Conservation (phyloP, 2,113 vertebrate genomes). For the Argyrosomus japonicus region DNA sequence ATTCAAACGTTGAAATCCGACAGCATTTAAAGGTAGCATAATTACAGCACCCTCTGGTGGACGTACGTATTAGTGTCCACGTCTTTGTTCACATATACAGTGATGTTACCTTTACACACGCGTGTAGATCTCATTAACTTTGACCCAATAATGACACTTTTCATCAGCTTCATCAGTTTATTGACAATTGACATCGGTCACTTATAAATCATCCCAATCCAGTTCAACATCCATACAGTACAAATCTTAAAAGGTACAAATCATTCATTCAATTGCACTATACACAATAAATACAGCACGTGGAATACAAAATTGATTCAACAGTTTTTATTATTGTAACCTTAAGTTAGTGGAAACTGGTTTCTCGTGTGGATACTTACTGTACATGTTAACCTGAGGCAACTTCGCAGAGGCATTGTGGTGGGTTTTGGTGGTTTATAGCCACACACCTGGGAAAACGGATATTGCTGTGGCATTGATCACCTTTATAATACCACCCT, state of each 20-base stretch:
- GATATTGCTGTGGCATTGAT: slow-evolving; percentile 65
- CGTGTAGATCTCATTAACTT: not conserved
- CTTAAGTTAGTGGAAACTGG: slow-evolving; percentile 21
- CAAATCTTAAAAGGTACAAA: slow-evolving; percentile 63
- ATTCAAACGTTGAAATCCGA: not conserved
- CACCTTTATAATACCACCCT: not conserved
- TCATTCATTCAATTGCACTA: slow-evolving; percentile 55
- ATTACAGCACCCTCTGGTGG: slow-evolving; percentile 7
- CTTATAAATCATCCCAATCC: slow-evolving; percentile 44
- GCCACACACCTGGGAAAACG: slow-evolving; percentile 48
- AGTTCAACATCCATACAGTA: slow-evolving; percentile 58
- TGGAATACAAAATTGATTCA: slow-evolving; percentile 52
- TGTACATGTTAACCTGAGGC: slow-evolving; percentile 74
- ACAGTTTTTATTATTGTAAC: slow-evolving; percentile 33
- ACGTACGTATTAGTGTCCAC: not conserved
- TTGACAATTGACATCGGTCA: slow-evolving; percentile 52
- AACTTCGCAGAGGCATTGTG: slow-evolving; percentile 70
- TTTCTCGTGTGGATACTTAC: slow-evolving; percentile 46
- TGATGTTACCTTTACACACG: too few species aligned
- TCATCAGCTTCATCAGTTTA: slow-evolving; percentile 57
- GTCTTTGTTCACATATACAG: not conserved
- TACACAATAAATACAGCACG: slow-evolving; percentile 60
- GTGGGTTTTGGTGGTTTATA: slow-evolving; percentile 42
- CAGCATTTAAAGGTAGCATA: not conserved
- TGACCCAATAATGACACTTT: not conserved